phyloP scores from a whole-genome alignment of 2,113 vertebrate species.

The Euleptes europaea region DNA sequence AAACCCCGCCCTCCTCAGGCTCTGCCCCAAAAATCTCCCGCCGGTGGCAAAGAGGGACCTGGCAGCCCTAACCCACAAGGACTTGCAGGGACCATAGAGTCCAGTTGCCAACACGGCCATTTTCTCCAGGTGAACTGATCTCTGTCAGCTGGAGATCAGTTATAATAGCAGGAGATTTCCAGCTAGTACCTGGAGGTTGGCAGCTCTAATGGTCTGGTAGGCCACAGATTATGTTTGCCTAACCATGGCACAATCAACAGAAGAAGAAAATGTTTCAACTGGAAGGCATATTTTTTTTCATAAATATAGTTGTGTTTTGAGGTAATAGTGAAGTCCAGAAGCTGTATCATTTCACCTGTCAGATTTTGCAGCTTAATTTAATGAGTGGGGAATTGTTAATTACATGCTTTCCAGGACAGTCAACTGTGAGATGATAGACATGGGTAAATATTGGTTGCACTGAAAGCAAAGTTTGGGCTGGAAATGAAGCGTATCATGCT shows the following conservation, averaged over 20 bases:
- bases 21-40: too few relatives aligned
- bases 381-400: constrained; percentile 33
- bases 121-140: too few relatives aligned
- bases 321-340: constrained; percentile 30
- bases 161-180: too few relatives aligned
- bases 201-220: too few relatives aligned
- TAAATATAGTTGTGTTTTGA: constrained; percentile 14
- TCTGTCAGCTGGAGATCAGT: too few relatives aligned
- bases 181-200: too few relatives aligned
- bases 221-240: neutral
- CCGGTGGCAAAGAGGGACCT: too few relatives aligned
- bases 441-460: constrained; percentile 30
- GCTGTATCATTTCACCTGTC: neutral
- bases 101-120: too few relatives aligned
- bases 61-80: too few relatives aligned
- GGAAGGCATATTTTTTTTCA: constrained; percentile 19
- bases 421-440: constrained; percentile 34
- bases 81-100: too few relatives aligned
- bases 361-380: constrained; percentile 5
- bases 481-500: constrained; percentile 64
- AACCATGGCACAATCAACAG: neutral
- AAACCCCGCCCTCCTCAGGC: too few relatives aligned
- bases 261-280: constrained; percentile 3
- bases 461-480: constrained; percentile 38
- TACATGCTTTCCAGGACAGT: constrained; percentile 41